Evolutionary conservation across 2,113 vertebrate species (phyloP).

Genomic region (Sapayoa aenigma): DNA sequence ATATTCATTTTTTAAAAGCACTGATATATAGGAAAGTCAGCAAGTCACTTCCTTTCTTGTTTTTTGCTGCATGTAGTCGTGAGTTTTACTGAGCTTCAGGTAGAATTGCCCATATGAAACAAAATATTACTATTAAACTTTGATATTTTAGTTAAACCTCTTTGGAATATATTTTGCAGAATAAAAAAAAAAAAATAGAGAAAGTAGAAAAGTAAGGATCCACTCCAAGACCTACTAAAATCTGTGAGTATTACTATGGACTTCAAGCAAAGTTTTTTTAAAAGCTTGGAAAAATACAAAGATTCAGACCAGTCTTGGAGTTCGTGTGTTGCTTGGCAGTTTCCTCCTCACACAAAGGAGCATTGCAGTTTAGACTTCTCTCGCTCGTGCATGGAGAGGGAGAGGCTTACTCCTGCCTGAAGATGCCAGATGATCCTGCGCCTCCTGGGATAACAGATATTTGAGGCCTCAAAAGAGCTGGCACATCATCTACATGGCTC

Average conservation of each 20-base stretch:
- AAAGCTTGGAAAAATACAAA: neutral
- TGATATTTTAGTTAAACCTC: neutral
- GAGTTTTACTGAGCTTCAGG: neutral
- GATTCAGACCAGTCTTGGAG: neutral
- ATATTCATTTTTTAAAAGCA: neutral
- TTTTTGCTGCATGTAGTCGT: neutral
- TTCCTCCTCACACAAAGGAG: neutral
- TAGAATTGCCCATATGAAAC: neutral
- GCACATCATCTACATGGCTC: accelerated
- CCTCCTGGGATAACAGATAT: neutral
- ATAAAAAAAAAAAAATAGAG: neutral
- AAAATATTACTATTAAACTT: neutral
- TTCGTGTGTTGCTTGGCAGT: accelerated
- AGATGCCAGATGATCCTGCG: neutral
- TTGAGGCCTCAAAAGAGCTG: neutral
- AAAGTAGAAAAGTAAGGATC: neutral
- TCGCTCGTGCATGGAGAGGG: accelerated
- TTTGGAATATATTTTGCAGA: neutral
- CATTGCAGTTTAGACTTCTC: neutral
- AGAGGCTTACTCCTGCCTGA: neutral
- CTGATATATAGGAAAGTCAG: neutral
- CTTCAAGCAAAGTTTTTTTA: neutral
- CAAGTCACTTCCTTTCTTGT: neutral
- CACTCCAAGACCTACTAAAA: neutral
- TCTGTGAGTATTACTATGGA: neutral